phyloP scores from a whole-genome alignment of 2,113 vertebrate genomes.

The Merops nubicus region DNA sequence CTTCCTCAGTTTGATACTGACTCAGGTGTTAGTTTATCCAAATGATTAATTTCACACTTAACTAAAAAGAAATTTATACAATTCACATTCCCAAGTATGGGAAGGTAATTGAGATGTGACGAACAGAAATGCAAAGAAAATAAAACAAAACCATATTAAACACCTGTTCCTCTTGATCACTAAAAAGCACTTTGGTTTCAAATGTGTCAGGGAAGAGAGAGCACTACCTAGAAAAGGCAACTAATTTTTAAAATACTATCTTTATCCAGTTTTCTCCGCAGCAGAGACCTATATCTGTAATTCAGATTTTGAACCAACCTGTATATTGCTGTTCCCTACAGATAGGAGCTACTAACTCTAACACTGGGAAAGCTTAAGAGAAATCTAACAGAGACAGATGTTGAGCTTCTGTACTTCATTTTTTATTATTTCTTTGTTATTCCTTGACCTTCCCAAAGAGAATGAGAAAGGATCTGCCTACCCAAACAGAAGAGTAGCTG shows the following conservation, averaged over 20 bases:
- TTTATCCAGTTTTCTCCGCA: neutral
- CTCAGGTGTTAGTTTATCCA: neutral
- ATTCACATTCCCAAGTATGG: neutral
- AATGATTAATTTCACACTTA: neutral
- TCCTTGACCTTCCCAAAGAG: neutral
- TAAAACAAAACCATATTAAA: neutral
- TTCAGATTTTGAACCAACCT: neutral
- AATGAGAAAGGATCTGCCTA: neutral
- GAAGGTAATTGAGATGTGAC: neutral
- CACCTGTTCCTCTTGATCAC: neutral
- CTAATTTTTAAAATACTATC: neutral
- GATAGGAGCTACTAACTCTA: neutral
- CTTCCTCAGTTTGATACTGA: neutral
- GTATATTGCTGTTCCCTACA: neutral
- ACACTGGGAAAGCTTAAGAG: neutral
- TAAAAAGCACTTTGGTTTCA: neutral
- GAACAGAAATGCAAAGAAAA: neutral
- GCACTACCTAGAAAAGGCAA: neutral
- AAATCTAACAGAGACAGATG: neutral
- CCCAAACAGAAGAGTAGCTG: neutral
- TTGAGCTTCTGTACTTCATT: neutral
- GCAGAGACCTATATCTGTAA: neutral
- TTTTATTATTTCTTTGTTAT: constrained; percentile 19
- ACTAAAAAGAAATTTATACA: neutral
- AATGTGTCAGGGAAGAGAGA: neutral